phyloP scores from a whole-genome alignment of 2,888 invertebrate species.

The Diarsia mendica region DNA sequence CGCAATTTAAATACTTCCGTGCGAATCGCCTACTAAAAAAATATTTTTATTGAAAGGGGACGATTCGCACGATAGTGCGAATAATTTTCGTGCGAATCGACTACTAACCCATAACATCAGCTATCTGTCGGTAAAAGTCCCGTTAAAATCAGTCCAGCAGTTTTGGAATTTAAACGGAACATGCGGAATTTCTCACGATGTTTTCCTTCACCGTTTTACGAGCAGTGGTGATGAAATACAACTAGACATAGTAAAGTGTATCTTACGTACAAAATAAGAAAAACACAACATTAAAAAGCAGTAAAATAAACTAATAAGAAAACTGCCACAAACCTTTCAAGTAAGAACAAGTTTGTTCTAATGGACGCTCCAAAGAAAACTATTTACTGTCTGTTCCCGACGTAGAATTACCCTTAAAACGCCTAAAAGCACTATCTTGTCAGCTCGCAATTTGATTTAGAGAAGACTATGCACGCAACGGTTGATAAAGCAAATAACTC shows the following conservation, averaged over 20 bases:
- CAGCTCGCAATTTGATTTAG: conserved; percentile 42
- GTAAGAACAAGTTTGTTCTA: conserved; percentile 26
- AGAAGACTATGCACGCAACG: conserved; percentile 39
- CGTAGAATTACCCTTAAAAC: conserved; percentile 41
- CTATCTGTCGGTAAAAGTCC: no score
- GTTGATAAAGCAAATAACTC: conserved; percentile 41
- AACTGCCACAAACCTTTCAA: conserved; percentile 20
- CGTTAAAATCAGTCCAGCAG: no score
- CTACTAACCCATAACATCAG: no score
- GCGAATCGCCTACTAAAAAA: no score
- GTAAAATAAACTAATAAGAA: conserved; percentile 19
- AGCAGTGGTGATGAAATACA: not conserved
- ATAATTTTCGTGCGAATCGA: no score
- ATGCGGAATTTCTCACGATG: not conserved
- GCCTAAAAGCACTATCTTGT: conserved; percentile 59
- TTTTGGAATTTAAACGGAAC: no score
- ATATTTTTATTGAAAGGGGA: no score
- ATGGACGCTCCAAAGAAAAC: conserved; percentile 24
- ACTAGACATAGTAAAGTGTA: not conserved
- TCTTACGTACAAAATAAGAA: not conserved
- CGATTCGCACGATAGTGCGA: no score
- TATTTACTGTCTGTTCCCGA: conserved; percentile 27
- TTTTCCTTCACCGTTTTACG: not conserved
- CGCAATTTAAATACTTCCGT: no score
- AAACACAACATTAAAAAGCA: not conserved